These are phyloP conservation scores for Sarcophilus harrisii DNA, from an alignment of 2,797 vertebrate genomes.

Conservation along the genomic window DNA sequence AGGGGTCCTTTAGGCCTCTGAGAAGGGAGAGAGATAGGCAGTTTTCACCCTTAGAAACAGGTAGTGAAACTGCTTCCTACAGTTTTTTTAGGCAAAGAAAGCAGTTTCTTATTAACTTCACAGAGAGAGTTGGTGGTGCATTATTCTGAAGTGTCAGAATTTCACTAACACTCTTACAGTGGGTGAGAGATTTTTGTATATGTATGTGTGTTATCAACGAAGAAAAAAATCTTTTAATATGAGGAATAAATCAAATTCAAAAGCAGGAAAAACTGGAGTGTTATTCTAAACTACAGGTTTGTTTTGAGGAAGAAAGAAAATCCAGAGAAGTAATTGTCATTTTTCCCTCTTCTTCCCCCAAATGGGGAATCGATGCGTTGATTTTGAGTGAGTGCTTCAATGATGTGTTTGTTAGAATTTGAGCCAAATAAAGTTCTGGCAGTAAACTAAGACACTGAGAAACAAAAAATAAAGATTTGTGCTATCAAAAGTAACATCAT, in stretches of 20 bases:
- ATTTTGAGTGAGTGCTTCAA: constrained; percentile 55
- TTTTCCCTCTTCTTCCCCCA: background rate
- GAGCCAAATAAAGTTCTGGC: background rate
- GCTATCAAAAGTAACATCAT: constrained; percentile 18
- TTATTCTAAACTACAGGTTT: constrained; percentile 58
- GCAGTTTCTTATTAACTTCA: constrained; percentile 57
- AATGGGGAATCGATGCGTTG: constrained; percentile 49
- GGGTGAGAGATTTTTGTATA: constrained; percentile 49
- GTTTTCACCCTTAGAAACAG: constrained; percentile 48
- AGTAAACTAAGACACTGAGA: constrained; percentile 29
- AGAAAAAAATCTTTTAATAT: constrained; percentile 54
- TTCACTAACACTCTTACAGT: constrained; percentile 53
- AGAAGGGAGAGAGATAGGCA: constrained; percentile 3
- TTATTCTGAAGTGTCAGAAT: constrained; percentile 70
- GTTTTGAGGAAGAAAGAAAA: constrained; percentile 65
- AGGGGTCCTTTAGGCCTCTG: background rate
- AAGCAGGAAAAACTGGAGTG: constrained; percentile 61
- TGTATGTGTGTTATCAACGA: constrained; percentile 48
- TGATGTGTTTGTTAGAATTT: constrained; percentile 41
- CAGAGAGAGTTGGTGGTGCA: constrained; percentile 32
- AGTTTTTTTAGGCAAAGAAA: constrained; percentile 56
- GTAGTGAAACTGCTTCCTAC: constrained; percentile 70
- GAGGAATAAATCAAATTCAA: constrained; percentile 43
- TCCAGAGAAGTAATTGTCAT: constrained; percentile 53
- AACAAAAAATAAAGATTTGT: constrained; percentile 1